These are phyloP conservation scores for Lophochroa leadbeateri DNA, from an alignment of 2,113 vertebrate species.

Conservation along the genomic window DNA sequence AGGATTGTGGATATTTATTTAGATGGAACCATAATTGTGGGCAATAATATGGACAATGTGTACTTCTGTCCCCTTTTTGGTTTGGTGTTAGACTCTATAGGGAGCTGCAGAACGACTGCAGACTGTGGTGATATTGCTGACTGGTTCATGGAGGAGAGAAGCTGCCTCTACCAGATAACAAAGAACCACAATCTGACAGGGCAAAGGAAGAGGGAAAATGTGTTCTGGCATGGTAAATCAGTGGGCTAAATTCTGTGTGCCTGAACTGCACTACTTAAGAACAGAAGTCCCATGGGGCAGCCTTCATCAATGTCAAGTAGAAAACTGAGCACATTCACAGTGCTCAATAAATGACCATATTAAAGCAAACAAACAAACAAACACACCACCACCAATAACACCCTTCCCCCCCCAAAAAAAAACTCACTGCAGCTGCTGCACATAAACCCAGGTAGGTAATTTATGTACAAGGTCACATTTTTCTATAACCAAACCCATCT, in stretches of 20 bases:
- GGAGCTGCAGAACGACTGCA: not conserved
- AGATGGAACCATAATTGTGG: not conserved
- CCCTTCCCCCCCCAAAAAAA: accelerated
- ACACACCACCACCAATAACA: not conserved
- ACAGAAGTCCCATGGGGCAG: not conserved
- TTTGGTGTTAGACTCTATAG: not conserved
- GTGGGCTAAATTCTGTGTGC: not conserved
- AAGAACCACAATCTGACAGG: not conserved
- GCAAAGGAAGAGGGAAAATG: not conserved
- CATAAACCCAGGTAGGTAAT: not conserved
- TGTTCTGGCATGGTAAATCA: not conserved
- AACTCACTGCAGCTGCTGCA: not conserved
- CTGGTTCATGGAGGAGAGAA: not conserved
- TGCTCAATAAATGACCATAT: not conserved
- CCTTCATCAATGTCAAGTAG: not conserved
- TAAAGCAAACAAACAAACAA: not conserved
- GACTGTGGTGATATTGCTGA: not conserved
- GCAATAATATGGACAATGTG: not conserved
- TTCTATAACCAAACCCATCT: not conserved
- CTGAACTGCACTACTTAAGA: not conserved
- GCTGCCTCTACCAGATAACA: not conserved
- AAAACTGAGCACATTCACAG: not conserved
- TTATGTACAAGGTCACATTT: not conserved
- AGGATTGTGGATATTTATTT: not conserved
- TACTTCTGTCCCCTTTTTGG: not conserved